Evolutionary conservation across 2,888 invertebrate genomes (phyloP), one percentile per base, ranked within the genome.

Genomic region (Meliscaeva auricollis): DNA sequence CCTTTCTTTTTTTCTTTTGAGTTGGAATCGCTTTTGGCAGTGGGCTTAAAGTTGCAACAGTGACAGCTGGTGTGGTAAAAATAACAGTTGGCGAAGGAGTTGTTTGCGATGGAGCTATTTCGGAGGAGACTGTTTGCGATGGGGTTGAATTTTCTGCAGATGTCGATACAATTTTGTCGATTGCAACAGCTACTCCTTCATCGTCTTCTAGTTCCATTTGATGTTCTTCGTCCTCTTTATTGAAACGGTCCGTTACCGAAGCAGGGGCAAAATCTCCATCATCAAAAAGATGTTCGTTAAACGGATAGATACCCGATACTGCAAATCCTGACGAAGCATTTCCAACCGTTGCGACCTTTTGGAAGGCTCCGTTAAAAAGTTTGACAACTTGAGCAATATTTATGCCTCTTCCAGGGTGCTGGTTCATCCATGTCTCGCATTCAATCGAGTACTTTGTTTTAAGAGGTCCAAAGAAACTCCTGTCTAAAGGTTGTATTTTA

Each of bases 201-300:
- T n/a, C n/a, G n/a, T n/a, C n/a, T n/a, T n/a, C n/a, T n/a, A n/a
- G n/a, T n/a, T n/a, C n/a, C n/a, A n/a, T n/a, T n/a, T n/a, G n/a
- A n/a, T n/a, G n/a, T n/a, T n/a, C n/a, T n/a, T n/a, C n/a, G n/a
- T n/a, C n/a, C n/a, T n/a, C n/a, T n/a, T n/a, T n/a, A n/a, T n/a
- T n/a, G n/a, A n/a, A 56, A 54, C 17, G 44, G 56, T 70, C 44
- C 7, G 13, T 56, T 11, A 70, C 56, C 11, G 46, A 70, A 70
- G 44, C 54, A 44, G 69, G 69, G n/a, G 54, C 54, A 30, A 69
- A 56, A 20, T 70, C 56, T 20, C 9, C 41, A 17, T 70, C 46
- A 13, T 13, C 17, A 44, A 70, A 70, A 70, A 70, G 46, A n/a
- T 32, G 17, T 30, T 56, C 56, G 46, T 46, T 70, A 30, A 56